Evolutionary conservation across 2,888 invertebrate species (phyloP).

Genomic region (Lissonota sp.): DNA sequence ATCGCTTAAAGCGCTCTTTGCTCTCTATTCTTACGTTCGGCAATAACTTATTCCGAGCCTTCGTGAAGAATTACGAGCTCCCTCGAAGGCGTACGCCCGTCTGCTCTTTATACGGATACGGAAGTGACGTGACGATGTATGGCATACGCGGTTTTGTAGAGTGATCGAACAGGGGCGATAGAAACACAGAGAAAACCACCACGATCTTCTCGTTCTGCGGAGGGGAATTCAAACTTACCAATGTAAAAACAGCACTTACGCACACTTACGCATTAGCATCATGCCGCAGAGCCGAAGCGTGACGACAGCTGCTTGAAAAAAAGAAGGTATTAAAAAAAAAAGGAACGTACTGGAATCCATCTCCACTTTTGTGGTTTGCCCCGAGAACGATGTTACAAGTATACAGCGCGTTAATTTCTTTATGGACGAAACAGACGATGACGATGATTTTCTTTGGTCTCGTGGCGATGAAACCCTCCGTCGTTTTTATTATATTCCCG

Average conservation of each 20-base stretch:
- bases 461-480: background rate
- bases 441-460: conserved; percentile 23
- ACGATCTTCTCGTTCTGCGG: conserved; percentile 38
- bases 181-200: conserved; percentile 38
- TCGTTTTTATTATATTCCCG: conserved; percentile 16
- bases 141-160: conserved; percentile 26
- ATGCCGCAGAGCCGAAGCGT: conserved; percentile 39
- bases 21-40: background rate
- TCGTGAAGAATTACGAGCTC: conserved; percentile 49
- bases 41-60: conserved; percentile 37
- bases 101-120: conserved; percentile 32
- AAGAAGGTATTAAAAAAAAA: conserved; percentile 1
- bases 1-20: conserved; percentile 1
- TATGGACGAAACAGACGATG: conserved; percentile 50
- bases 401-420: conserved; percentile 55
- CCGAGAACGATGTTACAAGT: conserved; percentile 38
- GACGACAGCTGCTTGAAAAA: conserved; percentile 59
- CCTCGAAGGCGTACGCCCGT: conserved; percentile 22
- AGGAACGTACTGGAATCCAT: conserved; percentile 27
- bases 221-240: background rate
- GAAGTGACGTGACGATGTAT: conserved; percentile 64
- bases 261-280: conserved; percentile 16
- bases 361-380: conserved; percentile 54
- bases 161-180: conserved; percentile 33
- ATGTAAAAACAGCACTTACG: conserved; percentile 44